Evolutionary conservation across 2,113 vertebrate species (phyloP).

Genomic region (Sebastes schlegelii): DNA sequence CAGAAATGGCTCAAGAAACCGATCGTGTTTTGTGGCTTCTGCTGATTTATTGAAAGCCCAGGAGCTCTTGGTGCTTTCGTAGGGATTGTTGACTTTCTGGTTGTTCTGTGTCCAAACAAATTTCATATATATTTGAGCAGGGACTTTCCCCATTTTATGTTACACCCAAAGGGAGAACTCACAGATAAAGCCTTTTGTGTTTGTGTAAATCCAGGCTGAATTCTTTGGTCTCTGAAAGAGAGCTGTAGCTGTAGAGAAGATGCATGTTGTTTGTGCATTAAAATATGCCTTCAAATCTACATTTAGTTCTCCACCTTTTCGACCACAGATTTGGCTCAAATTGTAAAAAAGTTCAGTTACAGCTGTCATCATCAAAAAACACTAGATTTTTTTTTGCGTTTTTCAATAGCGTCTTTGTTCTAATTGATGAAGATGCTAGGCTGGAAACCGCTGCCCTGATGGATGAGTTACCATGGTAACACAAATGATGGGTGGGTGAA

Average conservation of each 20-base stretch:
- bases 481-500: constrained; percentile 36
- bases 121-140: background rate
- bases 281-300: background rate
- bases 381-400: background rate
- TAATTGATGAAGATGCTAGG: constrained; percentile 41
- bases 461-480: constrained; percentile 29
- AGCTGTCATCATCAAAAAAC: background rate
- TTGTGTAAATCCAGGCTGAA: constrained; percentile 13
- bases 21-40: background rate
- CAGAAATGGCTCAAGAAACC: background rate
- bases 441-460: constrained; percentile 31
- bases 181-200: background rate
- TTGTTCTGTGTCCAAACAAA: background rate
- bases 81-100: background rate
- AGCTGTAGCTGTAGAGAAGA: background rate
- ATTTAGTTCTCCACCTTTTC: background rate
- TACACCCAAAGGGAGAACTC: background rate
- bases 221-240: background rate
- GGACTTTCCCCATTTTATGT: background rate
- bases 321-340: background rate
- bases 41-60: background rate
- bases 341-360: background rate
- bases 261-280: constrained; percentile 6
- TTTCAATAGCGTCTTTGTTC: background rate
- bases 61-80: background rate